phyloP scores from a whole-genome alignment of 1,140 invertebrate genomes.

The Eupeodes corollae region DNA sequence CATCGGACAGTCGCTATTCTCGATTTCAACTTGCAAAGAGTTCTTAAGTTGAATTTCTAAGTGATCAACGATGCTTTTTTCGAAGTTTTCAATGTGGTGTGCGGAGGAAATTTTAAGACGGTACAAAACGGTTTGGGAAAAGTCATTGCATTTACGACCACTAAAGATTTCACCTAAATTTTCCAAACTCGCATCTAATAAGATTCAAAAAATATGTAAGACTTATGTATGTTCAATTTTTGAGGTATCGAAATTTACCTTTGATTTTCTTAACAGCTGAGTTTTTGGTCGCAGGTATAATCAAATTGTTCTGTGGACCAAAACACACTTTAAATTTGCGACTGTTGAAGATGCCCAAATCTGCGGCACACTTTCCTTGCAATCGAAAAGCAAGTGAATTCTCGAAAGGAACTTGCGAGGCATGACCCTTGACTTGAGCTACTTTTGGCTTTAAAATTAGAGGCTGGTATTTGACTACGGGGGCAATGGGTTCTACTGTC shows the following conservation, averaged over 20 bases:
- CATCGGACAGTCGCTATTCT: slow-evolving; percentile 40
- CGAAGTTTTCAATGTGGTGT: slow-evolving; percentile 13
- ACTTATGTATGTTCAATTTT: not conserved
- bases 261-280: slow-evolving; percentile 1
- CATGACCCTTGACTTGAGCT: slow-evolving; percentile 37
- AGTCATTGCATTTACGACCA: slow-evolving; percentile 11
- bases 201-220: not conserved
- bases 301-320: slow-evolving; percentile 53
- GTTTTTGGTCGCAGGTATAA: slow-evolving; percentile 28
- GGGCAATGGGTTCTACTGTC: no score
- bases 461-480: slow-evolving; percentile 7
- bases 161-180: not conserved
- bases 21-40: slow-evolving; percentile 29
- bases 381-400: slow-evolving; percentile 40
- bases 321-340: slow-evolving; percentile 64
- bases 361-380: slow-evolving; percentile 46
- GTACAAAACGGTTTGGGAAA: slow-evolving; percentile 20
- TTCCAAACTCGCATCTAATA: not conserved
- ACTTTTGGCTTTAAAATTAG: slow-evolving; percentile 27
- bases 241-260: slow-evolving; percentile 2
- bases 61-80: slow-evolving; percentile 38
- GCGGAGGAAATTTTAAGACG: slow-evolving; percentile 22
- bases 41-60: slow-evolving; percentile 41
- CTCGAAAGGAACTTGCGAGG: slow-evolving; percentile 36
- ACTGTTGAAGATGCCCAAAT: slow-evolving; percentile 53